Base-by-base conservation (phyloP, 1,140 invertebrate species). In the Trypoxylus dichotomus region DNA sequence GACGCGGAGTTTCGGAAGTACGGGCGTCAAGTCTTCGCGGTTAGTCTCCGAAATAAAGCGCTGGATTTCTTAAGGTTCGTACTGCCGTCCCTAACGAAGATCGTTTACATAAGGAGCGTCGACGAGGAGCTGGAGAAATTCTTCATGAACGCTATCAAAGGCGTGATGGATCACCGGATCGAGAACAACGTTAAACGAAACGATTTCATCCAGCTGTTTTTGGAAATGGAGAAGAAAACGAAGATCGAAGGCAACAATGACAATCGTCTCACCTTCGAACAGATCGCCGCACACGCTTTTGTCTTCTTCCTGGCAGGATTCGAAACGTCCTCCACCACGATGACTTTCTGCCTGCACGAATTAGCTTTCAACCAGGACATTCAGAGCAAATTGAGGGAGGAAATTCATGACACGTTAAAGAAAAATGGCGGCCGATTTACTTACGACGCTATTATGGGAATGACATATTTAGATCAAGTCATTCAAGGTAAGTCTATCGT, bases 261-360 rank as follows among this genome's bases (percentile, higher is more conserved):
- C 10, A 15, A 37, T 37, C 11, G 19, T 1, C 21, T 41, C 32
- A 19, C 29, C 15, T 19, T 74, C 11, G 27, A 74, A 25, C 15
- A 74, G 21, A 88, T 95, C 7, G 86, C 91, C 0, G 89, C 89
- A 2, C 90, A 91, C 84, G 89, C 89, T 21, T 86, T 90, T 63
- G 79, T 91, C 0, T 91, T 92, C 80, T 90, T 91, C 80, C 81
- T 92, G 25, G 92, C 91, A 29, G 92, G 92, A 24, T 92, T 89
- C 81, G 91, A 92, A 47, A 90, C 91, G 0, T 87, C 85, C 0
- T 86, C 86, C n/a, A 80, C 83, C 2, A 29, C 80, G n/a, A 80
- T 87, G 77, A 80, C 79, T 73, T 85, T 84, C 77, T 71, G 79
- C 6, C 77, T 78, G 15, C 84, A 89, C 79, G 85, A 87, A 77